Evolutionary conservation across 2,113 vertebrate genomes (phyloP), one percentile per base, ranked within the genome.

Genomic region (Bombycilla garrulus): DNA sequence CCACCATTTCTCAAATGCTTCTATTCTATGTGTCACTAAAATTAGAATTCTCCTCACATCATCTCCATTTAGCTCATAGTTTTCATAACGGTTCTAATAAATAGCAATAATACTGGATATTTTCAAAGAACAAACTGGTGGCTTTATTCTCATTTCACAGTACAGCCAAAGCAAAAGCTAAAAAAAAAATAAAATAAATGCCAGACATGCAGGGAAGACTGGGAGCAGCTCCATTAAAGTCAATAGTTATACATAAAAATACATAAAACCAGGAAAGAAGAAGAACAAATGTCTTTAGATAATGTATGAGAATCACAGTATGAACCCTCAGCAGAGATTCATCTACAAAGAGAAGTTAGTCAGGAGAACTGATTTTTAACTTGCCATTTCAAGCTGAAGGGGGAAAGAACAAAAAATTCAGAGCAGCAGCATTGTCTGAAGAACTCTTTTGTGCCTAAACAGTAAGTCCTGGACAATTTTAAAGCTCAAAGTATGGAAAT

Each of bases 251-350:
- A 74, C 48, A 92, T 81, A 83, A 88, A 95, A 94, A 78, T 86
- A 94, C 54, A 86, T 86, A 88, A 81, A 96, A 64, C 2, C 3
- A 22, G 33, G 62, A 82, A 90, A 81, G 82, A 86, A 79, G 56
- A 95, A 93, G 87, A 94, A 93, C 38, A 82, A 94, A 86, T 71
- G 48, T 35, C 72, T 96, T 86, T 67, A 84, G 90, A 92, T 94
- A 93, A 95, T 90, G 64, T 35, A 88, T 90, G 92, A 96, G 60
- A 64, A 60, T 62, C 94, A 88, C 95, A 96, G 92, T 60, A 22
- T 81, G 95, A 96, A 42, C 31, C 31, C 76, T 90, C 56, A 64
- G 79, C 67, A 94, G 58, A 92, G 78, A 40, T 38, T n/a, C 44
- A 66, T 33, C 71, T 71, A 54, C 82, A 83, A 86, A 96, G 85